phyloP scores from a whole-genome alignment of 1,140 invertebrate genomes.

The Drosophila lowei region DNA sequence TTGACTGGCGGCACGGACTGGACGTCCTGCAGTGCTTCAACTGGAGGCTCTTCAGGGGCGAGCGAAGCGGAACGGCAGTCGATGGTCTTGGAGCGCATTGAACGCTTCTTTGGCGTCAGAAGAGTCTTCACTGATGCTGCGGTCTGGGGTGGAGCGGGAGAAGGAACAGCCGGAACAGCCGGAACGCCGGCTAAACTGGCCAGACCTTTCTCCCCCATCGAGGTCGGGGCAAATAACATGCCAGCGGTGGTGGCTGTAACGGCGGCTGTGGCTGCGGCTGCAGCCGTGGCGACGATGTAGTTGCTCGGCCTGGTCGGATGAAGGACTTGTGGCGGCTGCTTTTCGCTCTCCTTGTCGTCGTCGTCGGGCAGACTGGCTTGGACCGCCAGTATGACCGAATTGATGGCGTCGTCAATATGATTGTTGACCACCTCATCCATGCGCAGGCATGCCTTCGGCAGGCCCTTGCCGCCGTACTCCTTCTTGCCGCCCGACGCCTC shows the following conservation, averaged over 20 bases:
- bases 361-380: conserved; percentile 67
- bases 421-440: conserved; percentile 81
- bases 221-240: too few species aligned
- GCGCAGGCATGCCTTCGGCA: conserved; percentile 36
- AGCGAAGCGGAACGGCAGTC: conserved; percentile 60
- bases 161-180: background rate
- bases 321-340: conserved; percentile 2
- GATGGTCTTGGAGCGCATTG: conserved; percentile 70
- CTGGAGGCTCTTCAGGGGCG: conserved; percentile 6
- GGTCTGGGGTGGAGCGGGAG: background rate
- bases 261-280: background rate
- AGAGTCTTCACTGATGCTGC: conserved; percentile 32
- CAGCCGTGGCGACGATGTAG: background rate
- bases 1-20: conserved; percentile 8
- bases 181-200: too few species aligned
- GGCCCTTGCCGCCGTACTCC: conserved; percentile 31
- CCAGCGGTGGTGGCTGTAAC: background rate
- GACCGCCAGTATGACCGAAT: conserved; percentile 75
- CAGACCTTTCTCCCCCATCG: too few species aligned
- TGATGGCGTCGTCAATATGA: conserved; percentile 80
- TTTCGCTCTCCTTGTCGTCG: conserved; percentile 36
- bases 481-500: conserved; percentile 25
- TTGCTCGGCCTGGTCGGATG: conserved; percentile 1
- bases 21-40: background rate
- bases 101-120: conserved; percentile 64